Percentiles rank a stretch among this genome's conserved stretches.
Conservation (phyloP, 2,888 invertebrate species). For the Epirrita christyi region DNA sequence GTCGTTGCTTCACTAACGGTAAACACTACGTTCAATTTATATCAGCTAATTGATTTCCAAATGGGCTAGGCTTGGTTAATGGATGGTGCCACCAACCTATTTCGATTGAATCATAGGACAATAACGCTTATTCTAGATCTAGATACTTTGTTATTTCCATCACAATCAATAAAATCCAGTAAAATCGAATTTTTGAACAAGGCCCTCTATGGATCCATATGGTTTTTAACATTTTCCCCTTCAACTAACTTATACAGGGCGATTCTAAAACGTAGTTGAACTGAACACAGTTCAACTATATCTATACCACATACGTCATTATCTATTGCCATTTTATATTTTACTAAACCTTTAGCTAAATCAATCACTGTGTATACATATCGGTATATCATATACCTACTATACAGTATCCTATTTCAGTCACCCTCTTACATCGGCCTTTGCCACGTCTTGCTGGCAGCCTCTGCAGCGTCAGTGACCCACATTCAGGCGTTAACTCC, state of each 20-base stretch:
- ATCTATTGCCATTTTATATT: not conserved
- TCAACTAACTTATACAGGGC: no score
- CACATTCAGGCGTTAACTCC: constrained; percentile 60
- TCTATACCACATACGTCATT: no score
- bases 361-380: no score
- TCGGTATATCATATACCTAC: no score
- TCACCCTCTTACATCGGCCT: constrained; percentile 64
- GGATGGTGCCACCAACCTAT: not conserved
- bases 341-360: constrained; percentile 16
- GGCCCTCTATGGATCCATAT: no score
- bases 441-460: constrained; percentile 45
- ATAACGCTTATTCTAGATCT: not conserved
- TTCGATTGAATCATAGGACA: not conserved
- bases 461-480: constrained; percentile 66
- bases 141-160: not conserved
- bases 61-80: constrained; percentile 22
- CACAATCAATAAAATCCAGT: no score
- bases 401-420: constrained; percentile 46
- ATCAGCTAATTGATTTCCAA: constrained; percentile 34
- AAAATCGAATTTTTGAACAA: no score
- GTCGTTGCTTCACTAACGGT: constrained; percentile 27
- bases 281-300: no score
- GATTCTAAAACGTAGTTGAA: no score
- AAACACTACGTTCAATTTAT: constrained; percentile 28
- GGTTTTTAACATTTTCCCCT: no score